Evolutionary conservation across 1,140 invertebrate species (phyloP).

Genomic region (Rhagoletis zephyria): DNA sequence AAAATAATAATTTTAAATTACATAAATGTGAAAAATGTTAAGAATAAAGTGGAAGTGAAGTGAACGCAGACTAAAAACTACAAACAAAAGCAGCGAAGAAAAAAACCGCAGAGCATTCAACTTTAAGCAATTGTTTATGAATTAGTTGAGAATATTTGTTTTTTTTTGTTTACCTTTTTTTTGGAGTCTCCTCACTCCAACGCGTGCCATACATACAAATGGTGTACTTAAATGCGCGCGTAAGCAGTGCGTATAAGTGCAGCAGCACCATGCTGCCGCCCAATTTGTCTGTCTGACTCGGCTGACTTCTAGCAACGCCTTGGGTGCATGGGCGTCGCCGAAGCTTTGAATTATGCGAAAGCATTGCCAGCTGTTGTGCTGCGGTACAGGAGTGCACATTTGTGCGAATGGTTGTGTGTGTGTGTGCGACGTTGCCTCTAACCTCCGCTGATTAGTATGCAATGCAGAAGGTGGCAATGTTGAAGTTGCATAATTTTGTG

Average conservation of each 20-base stretch:
- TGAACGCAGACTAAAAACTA: background rate
- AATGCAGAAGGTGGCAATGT: background rate
- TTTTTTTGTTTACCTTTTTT: background rate
- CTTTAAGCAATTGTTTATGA: constrained; percentile 7
- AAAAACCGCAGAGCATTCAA: constrained; percentile 11
- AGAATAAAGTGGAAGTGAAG: background rate
- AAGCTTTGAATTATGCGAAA: background rate
- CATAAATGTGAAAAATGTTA: background rate
- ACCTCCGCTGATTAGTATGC: constrained; percentile 35
- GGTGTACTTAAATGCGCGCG: constrained; percentile 11
- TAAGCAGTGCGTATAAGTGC: constrained; percentile 17
- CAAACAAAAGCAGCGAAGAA: background rate
- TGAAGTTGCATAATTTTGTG: constrained; percentile 40
- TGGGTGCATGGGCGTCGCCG: background rate
- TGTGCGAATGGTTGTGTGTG: background rate
- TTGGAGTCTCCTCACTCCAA: background rate
- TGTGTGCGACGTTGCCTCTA: constrained; percentile 18
- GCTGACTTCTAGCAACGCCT: background rate
- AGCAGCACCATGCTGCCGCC: background rate
- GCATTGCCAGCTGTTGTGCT: constrained; percentile 1
- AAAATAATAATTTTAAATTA: constrained; percentile 9
- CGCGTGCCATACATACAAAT: constrained; percentile 21
- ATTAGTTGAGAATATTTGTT: background rate
- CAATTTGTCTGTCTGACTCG: background rate
- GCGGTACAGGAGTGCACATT: background rate